Conservation (phyloP, 2,888 invertebrate species). For the Ischnura elegans region DNA sequence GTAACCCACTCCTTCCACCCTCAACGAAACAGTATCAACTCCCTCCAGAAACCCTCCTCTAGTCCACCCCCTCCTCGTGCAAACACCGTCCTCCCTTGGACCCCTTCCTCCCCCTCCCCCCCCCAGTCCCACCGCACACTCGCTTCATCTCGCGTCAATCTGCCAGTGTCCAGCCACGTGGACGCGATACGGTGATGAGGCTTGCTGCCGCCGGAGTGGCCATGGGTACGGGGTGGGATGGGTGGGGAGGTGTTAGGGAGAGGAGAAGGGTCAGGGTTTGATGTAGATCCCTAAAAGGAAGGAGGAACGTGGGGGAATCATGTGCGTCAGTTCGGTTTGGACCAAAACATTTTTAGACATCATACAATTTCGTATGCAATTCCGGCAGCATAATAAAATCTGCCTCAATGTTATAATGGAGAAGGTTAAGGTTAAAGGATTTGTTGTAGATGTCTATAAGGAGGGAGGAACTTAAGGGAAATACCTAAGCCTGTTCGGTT, state of each 20-base stretch:
- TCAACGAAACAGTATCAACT: not conserved
- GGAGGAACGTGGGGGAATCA: too few relatives aligned
- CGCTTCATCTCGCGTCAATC: slow-evolving; percentile 34
- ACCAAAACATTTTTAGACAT: too few relatives aligned
- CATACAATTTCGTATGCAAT: too few relatives aligned
- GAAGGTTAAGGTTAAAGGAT: not conserved
- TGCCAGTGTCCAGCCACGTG: slow-evolving; percentile 45
- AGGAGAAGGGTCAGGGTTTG: not conserved
- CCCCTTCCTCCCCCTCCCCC: not conserved
- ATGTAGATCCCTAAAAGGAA: too few relatives aligned
- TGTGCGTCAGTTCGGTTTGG: too few relatives aligned
- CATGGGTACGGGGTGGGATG: not conserved
- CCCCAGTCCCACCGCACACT: not conserved
- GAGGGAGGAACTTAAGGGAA: too few relatives aligned
- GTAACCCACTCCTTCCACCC: not conserved
- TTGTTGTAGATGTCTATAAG: too few relatives aligned
- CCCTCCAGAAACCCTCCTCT: not conserved
- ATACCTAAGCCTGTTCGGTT: too few relatives aligned
- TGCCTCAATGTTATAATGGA: not conserved
- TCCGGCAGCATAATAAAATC: too few relatives aligned
- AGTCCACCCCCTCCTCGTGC: not conserved
- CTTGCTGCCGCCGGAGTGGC: not conserved
- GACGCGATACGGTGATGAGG: slow-evolving; percentile 10
- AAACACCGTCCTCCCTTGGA: not conserved
- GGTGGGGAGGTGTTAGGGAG: not conserved